phyloP scores from a whole-genome alignment of 2,797 vertebrate genomes.

The Sebastes matsubarae region DNA sequence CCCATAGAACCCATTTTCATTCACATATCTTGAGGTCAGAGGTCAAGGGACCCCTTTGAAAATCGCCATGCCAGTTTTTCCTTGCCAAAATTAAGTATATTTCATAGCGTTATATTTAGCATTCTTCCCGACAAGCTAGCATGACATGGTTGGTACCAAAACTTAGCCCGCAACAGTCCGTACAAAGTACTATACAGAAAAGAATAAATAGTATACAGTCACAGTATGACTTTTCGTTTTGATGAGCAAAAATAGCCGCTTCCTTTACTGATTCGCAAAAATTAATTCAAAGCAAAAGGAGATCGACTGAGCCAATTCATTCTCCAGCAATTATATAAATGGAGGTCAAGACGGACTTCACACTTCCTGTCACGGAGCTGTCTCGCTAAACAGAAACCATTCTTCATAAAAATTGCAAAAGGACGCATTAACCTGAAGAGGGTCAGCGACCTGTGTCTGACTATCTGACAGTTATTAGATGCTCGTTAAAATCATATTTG shows the following conservation, averaged over 20 bases:
- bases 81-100: too few relatives aligned
- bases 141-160: too few relatives aligned
- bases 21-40: too few relatives aligned
- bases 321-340: constrained; percentile 17
- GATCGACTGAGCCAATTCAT: neutral
- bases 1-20: too few relatives aligned
- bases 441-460: constrained; percentile 42
- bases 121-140: too few relatives aligned
- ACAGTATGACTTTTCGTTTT: neutral
- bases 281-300: neutral
- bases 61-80: too few relatives aligned
- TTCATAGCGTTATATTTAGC: too few relatives aligned
- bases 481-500: constrained; percentile 62
- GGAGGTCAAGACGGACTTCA: constrained; percentile 3
- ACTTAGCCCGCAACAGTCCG: too few relatives aligned
- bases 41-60: too few relatives aligned
- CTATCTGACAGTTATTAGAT: constrained; percentile 31
- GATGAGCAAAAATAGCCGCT: neutral
- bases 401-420: constrained; percentile 11
- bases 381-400: constrained; percentile 1
- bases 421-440: constrained; percentile 10
- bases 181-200: neutral
- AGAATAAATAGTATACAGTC: neutral
- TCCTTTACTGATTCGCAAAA: neutral
- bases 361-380: neutral